Base-by-base conservation (phyloP, 1,140 invertebrate genomes). In the Hydropsyche tenuis region DNA sequence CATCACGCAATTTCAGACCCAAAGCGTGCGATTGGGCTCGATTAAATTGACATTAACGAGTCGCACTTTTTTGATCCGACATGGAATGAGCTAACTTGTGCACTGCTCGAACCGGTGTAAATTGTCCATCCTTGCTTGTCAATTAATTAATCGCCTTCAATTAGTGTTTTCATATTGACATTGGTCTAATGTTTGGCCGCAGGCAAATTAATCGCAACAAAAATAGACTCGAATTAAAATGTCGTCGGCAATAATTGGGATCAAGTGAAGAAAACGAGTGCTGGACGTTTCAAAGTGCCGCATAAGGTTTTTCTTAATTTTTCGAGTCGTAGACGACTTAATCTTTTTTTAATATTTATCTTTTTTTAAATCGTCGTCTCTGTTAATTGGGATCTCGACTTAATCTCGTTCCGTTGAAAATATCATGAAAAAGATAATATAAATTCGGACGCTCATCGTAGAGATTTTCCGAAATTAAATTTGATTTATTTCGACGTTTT, bases 191-290 rank as follows among this genome's bases (percentile, higher is more conserved):
- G 42, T 18, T 66, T 43, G 11, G 23, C 12, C 5, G 23, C 37
- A 16, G 11, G 14, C 20, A 68, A 48, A 68, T 46, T 68, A 68
- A 43, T 27, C 22, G 56, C 23, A n/a, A 68, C 65, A 25, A 23
- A 68, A 68, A 68, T 68, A 68, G 45, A 68, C 27, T 27, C 5
- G 27, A 68, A 68, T 48, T 48, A 68, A 68, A 68, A 25, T 68
- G 43, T 68, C 43, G 65, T 27, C 46, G 25, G 5, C 42, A 66
- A 45, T 68, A 68, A 68, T 68, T 68, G 65, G 46, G 65, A 68
- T 68, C 65, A 68, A 68, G 43, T 68, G 37, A 46, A 7, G 65
- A 4, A 25, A 68, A 43, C 18, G 63, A 9, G 6, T 42, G 63
- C 14, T 63, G 16, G 22, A 27, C 48, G 18, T 53, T 60, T 27